Evolutionary conservation across 2,113 vertebrate genomes (phyloP), one percentile per base, ranked within the genome.

Genomic region (Artemisiospiza belli): DNA sequence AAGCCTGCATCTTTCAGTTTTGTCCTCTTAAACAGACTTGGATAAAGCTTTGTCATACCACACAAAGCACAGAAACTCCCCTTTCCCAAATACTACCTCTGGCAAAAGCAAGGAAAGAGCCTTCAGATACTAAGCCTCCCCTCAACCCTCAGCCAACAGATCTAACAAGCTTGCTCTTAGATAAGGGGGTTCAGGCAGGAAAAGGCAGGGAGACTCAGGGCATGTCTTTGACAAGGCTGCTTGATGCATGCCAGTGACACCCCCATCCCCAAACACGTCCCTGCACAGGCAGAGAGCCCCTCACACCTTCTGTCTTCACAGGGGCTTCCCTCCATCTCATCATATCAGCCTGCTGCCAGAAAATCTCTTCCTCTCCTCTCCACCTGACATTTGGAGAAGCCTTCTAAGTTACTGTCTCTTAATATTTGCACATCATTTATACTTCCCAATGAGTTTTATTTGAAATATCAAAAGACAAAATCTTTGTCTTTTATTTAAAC

Each of bases 1-100:
- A 89, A 95, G 72, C n/a, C 11, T 11, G 72, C n/a, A 68, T 61
- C 66, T 92, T 95, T 90, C 83, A 62, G 31, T 80, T 92, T 85
- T 82, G 67, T 64, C 70, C 66, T 83, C 74, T 87, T 68, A 84
- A 78, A 84, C 12, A 72, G 35, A 43, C 57, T 74, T 54, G 85
- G 79, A 58, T 58, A 92, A 92, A 83, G 55, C 43, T 91, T 85
- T 92, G 31, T 69, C 68, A 43, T 64, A 81, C 43, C 57, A 89
- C 27, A 47, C 44, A 69, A 90, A 83, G 63, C 57, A 92, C 55
- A 77, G 62, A 76, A 73, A n/a, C 8, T 15, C 4, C 23, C 19
- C 18, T 16, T 83, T 82, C 78, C 63, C 74, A 92, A 80, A 87
- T 33, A 90, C 24, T 47, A 61, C 69, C 17, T 6, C 73, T 37